Conservation (phyloP, 2,888 invertebrate species). For the Dilophus febrilis region DNA sequence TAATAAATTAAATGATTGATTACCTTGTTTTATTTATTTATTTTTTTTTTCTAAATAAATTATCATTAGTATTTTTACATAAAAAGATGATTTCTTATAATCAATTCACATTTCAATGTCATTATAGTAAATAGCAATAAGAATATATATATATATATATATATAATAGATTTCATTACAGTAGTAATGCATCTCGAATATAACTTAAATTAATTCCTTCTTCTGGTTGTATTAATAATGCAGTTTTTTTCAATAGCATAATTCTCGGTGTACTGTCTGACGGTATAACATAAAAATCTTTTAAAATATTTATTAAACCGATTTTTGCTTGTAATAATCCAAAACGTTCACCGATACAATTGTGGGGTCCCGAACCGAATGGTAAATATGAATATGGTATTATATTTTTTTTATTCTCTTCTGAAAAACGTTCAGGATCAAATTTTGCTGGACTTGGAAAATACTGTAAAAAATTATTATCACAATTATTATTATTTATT, state of each 20-base stretch:
- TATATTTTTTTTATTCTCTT: conserved; percentile 20
- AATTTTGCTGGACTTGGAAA: conserved; percentile 24
- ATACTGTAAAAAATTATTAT: conserved; percentile 20
- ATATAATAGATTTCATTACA: too few relatives aligned
- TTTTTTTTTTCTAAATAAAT: too few relatives aligned
- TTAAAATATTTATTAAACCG: conserved; percentile 24
- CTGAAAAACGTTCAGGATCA: conserved; percentile 27
- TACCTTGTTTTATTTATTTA: too few relatives aligned
- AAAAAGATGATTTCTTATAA: too few relatives aligned
- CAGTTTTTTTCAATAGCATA: conserved; percentile 22
- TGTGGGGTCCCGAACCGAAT: conserved; percentile 27
- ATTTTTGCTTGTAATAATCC: conserved; percentile 26
- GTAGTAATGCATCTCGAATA: conserved; percentile 17
- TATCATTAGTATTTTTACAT: too few relatives aligned
- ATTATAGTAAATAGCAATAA: too few relatives aligned
- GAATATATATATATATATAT: too few relatives aligned
- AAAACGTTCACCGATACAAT: conserved; percentile 27
- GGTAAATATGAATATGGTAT: conserved; percentile 27
- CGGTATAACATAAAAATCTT: conserved; percentile 22
- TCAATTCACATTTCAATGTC: too few relatives aligned
- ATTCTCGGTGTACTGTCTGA: conserved; percentile 17
- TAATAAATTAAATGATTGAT: too few relatives aligned
- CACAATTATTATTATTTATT: too few relatives aligned
- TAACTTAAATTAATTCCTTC: conserved; percentile 24
- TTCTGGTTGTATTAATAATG: conserved; percentile 22